These are phyloP conservation scores for Paramisgurnus dabryanus DNA, from an alignment of 2,113 vertebrate genomes.

Conservation along the genomic window DNA sequence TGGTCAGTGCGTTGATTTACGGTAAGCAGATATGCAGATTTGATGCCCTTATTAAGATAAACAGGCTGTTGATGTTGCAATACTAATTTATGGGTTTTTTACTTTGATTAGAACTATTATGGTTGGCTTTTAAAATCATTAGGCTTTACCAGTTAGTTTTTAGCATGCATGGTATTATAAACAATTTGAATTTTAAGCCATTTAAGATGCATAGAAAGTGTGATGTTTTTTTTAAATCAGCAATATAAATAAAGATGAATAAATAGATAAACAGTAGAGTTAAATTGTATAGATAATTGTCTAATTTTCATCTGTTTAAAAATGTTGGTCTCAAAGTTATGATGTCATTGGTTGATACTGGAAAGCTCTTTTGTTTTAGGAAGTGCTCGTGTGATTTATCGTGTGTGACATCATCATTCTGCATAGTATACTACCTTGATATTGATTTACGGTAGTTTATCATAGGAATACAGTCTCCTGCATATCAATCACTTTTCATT, in stretches of 20 bases:
- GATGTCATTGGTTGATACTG: conserved; percentile 43
- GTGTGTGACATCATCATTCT: conserved; percentile 25
- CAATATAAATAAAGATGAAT: too few relatives aligned
- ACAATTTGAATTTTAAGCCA: too few relatives aligned
- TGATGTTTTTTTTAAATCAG: too few relatives aligned
- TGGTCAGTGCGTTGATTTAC: conserved; percentile 6
- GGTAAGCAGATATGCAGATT: conserved; percentile 23
- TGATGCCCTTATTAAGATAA: not conserved
- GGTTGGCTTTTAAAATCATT: not conserved
- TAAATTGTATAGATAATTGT: not conserved
- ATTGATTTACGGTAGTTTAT: not conserved
- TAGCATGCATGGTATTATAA: too few relatives aligned
- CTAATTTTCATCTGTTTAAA: not conserved
- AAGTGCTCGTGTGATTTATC: conserved; percentile 45
- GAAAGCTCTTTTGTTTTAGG: conserved; percentile 45
- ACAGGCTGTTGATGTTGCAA: not conserved
- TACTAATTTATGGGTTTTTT: not conserved
- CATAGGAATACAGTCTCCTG: conserved; percentile 1
- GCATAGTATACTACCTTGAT: not conserved
- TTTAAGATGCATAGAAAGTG: too few relatives aligned
- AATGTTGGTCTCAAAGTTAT: conserved; percentile 1
- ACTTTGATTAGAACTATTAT: not conserved
- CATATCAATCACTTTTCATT: conserved; percentile 65
- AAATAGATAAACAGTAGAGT: too few relatives aligned
- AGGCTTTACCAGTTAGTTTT: too few relatives aligned